Percentiles rank a stretch among this genome's conserved stretches.
phyloP scores from a whole-genome alignment of 2,113 vertebrate species.

The Otis tarda region DNA sequence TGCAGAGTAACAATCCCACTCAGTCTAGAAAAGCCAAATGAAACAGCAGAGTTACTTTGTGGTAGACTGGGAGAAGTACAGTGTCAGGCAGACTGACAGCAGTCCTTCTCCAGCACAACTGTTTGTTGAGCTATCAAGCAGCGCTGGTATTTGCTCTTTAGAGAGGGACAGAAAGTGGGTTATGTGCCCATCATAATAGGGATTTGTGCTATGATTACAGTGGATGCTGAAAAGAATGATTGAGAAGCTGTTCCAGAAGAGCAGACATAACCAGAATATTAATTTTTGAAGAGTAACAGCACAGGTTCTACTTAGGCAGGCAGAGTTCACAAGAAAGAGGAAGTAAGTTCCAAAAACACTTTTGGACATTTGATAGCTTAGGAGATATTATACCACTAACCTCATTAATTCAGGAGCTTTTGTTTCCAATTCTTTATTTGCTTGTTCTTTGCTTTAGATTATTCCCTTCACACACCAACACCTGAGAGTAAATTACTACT shows the following conservation, averaged over 20 bases:
- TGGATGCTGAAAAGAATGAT: background rate
- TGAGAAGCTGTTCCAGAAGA: conserved; percentile 13
- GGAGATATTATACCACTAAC: background rate
- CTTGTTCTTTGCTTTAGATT: background rate
- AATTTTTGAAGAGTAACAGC: background rate
- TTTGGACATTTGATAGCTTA: background rate
- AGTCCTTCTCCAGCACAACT: background rate
- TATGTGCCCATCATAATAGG: conserved; percentile 8
- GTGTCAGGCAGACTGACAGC: background rate
- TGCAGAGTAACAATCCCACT: background rate
- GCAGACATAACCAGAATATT: background rate
- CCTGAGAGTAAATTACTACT: background rate
- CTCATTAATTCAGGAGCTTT: background rate
- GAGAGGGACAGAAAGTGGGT: background rate
- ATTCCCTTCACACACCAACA: background rate
- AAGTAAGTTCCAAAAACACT: background rate
- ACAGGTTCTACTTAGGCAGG: background rate
- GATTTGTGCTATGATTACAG: conserved; percentile 20
- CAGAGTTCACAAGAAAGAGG: background rate
- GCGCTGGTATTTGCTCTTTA: background rate
- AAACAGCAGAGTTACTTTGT: background rate
- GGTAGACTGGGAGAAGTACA: background rate
- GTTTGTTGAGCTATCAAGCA: conserved; percentile 15
- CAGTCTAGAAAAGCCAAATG: background rate
- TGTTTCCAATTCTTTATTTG: background rate